Conservation (phyloP, 2,888 invertebrate genomes). For the Cremastinae sp. region DNA sequence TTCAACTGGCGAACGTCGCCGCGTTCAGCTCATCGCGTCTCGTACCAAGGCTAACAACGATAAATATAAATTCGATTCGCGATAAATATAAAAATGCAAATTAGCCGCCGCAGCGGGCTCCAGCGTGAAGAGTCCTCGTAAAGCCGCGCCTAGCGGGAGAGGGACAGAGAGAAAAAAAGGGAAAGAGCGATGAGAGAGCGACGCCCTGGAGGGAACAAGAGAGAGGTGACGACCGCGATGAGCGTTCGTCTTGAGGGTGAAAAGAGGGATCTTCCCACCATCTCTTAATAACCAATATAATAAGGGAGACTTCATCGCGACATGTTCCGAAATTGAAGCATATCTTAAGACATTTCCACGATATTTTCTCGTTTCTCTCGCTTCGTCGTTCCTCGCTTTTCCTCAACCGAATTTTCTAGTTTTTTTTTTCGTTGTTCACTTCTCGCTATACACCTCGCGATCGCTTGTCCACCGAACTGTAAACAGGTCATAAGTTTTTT, state of each 20-base stretch:
- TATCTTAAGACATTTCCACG: constrained; percentile 3
- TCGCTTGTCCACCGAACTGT: no score
- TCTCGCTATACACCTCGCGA: no score
- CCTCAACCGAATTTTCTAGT: no score
- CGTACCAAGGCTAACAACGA: constrained; percentile 55
- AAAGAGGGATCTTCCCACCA: constrained; percentile 44
- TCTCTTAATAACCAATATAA: no score
- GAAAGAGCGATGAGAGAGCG: no score
- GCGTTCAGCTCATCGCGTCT: constrained; percentile 46
- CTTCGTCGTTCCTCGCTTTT: not conserved
- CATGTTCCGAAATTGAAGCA: constrained; percentile 43
- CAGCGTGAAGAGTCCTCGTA: constrained; percentile 54
- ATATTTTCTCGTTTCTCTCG: not conserved
- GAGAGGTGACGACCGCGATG: constrained; percentile 51
- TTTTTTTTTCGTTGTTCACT: no score
- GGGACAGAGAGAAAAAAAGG: constrained; percentile 37
- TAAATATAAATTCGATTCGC: constrained; percentile 68
- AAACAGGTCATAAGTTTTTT: no score
- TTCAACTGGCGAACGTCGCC: constrained; percentile 43
- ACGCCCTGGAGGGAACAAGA: no score
- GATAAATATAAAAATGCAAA: constrained; percentile 77
- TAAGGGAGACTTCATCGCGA: constrained; percentile 31
- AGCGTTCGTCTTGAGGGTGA: constrained; percentile 63
- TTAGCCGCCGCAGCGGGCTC: constrained; percentile 63
- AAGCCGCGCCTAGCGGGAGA: constrained; percentile 53